A percentile compares a stretch with the other conserved stretches of the same genome.
Evolutionary conservation across 2,113 vertebrate species (phyloP).

Genomic region (Ameiurus melas): DNA sequence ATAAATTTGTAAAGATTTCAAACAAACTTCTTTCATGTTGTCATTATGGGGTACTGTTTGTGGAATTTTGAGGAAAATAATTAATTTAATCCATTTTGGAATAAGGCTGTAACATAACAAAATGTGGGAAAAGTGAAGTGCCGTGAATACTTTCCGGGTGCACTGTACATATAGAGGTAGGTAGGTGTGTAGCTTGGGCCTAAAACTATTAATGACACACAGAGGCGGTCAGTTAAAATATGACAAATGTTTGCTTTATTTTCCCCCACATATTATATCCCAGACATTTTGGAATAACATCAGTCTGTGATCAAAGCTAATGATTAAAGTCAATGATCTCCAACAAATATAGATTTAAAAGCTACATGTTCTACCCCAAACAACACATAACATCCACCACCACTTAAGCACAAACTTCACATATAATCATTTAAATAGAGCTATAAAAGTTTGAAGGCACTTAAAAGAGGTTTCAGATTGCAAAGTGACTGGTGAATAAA

Average conservation of each 20-base stretch:
- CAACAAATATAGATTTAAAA: constrained; percentile 15
- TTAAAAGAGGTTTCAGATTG: constrained; percentile 30
- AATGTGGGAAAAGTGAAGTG: too few species aligned
- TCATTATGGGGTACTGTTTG: too few species aligned
- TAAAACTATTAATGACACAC: not conserved
- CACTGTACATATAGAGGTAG: too few species aligned
- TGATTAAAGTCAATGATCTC: not conserved
- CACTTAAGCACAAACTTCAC: not conserved
- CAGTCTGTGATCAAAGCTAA: not conserved
- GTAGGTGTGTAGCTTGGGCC: not conserved
- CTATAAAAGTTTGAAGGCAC: constrained; percentile 48
- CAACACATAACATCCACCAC: constrained; percentile 24
- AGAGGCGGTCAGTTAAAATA: not conserved
- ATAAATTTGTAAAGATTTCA: too few species aligned
- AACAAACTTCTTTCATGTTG: too few species aligned
- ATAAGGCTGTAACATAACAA: too few species aligned
- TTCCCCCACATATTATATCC: constrained; percentile 7
- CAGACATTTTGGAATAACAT: not conserved
- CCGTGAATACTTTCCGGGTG: too few species aligned
- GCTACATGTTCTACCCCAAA: constrained; percentile 6
- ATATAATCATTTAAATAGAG: constrained; percentile 9
- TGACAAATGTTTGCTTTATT: constrained; percentile 31
- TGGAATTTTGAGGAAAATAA: too few species aligned
- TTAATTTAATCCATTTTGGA: too few species aligned
- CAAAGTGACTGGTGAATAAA: constrained; percentile 37